phyloP scores from a whole-genome alignment of 2,113 vertebrate species.

The Nothobranchius furzeri region DNA sequence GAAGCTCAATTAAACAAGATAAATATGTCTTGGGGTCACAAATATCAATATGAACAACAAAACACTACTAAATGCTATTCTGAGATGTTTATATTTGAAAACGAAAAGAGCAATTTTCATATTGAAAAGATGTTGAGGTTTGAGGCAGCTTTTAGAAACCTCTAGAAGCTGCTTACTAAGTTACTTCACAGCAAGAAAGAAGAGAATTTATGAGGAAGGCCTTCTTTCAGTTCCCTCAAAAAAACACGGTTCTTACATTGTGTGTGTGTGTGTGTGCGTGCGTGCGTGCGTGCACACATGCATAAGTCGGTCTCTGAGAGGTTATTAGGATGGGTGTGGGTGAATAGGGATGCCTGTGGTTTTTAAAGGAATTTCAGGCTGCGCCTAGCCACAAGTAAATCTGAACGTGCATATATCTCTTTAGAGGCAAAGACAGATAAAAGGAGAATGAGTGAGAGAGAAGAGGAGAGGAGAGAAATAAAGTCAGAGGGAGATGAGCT shows the following conservation, averaged over 20 bases:
- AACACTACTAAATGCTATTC: too few species aligned
- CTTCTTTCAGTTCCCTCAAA: conserved; percentile 70
- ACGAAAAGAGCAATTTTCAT: too few species aligned
- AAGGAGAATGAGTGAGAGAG: conserved; percentile 34
- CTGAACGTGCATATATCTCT: conserved; percentile 41
- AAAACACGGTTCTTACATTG: conserved; percentile 48
- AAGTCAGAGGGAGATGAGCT: conserved; percentile 39
- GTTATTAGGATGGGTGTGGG: conserved; percentile 61
- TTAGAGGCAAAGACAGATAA: conserved; percentile 34
- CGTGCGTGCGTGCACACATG: conserved; percentile 1
- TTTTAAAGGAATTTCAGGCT: conserved; percentile 62
- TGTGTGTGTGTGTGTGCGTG: conserved; percentile 25
- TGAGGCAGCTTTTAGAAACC: neutral
- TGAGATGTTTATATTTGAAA: neutral
- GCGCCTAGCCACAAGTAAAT: conserved; percentile 45
- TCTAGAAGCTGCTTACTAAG: neutral
- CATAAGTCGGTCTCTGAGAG: conserved; percentile 27
- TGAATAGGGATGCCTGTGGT: conserved; percentile 65
- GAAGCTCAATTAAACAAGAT: neutral
- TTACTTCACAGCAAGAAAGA: conserved; percentile 27
- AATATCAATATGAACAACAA: neutral
- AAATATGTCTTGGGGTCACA: neutral
- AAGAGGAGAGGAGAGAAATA: conserved; percentile 21
- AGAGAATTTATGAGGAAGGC: conserved; percentile 58
- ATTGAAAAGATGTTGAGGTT: conserved; percentile 1